Conservation (phyloP, 2,797 vertebrate genomes). For the Apogon hyalosoma region DNA sequence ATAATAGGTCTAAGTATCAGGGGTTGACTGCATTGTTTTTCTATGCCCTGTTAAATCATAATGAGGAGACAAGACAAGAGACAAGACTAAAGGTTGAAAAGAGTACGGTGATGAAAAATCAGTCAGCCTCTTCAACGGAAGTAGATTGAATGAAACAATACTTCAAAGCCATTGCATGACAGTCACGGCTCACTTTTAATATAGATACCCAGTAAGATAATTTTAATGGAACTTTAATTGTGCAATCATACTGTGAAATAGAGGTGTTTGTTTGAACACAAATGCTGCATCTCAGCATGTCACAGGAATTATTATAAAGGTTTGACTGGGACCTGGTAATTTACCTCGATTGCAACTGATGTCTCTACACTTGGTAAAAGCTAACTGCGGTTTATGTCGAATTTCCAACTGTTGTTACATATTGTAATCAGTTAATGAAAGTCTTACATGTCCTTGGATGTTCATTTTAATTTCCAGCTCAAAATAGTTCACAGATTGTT, state of each 20-base stretch:
- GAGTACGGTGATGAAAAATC: slow-evolving; percentile 8
- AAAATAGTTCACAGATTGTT: no score
- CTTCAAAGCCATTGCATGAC: background rate
- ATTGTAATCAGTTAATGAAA: no score
- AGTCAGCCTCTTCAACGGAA: slow-evolving; percentile 30
- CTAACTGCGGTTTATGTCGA: no score
- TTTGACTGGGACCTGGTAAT: slow-evolving; percentile 32
- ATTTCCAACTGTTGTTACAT: no score
- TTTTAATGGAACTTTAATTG: slow-evolving; percentile 7
- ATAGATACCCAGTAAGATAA: background rate
- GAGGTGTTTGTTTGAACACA: slow-evolving; percentile 31
- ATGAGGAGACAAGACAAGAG: slow-evolving; percentile 55
- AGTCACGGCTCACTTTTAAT: background rate
- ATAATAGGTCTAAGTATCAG: slow-evolving; percentile 73
- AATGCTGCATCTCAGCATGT: slow-evolving; percentile 41
- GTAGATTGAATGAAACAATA: background rate
- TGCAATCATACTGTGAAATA: slow-evolving; percentile 20
- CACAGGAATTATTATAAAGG: background rate
- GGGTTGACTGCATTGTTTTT: slow-evolving; percentile 64
- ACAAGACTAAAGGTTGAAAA: slow-evolving; percentile 27
- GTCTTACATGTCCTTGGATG: no score
- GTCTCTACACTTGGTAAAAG: no score
- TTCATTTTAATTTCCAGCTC: no score
- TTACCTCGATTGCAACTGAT: slow-evolving; percentile 37
- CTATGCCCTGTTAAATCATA: slow-evolving; percentile 68